phyloP scores from a whole-genome alignment of 2,888 invertebrate species.

The Pardosa pseudoannulata region DNA sequence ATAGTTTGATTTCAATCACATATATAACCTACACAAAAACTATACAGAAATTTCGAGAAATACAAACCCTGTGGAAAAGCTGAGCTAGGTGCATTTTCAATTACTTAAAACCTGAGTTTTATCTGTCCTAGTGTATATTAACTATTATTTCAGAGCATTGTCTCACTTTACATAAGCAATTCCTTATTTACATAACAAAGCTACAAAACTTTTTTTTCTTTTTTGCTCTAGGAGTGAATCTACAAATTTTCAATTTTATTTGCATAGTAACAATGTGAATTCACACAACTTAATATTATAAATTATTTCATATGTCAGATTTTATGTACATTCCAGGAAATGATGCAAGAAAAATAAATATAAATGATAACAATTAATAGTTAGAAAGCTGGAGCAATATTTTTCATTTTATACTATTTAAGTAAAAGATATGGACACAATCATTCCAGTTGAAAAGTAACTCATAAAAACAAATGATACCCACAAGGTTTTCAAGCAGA shows the following conservation, averaged over 20 bases:
- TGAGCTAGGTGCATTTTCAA: conserved; percentile 13
- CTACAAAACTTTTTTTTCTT: neutral
- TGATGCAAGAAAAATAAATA: no score
- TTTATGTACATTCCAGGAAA: no score
- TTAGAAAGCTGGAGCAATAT: neutral
- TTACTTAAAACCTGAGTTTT: conserved; percentile 8
- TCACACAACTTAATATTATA: neutral
- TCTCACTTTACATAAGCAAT: conserved; percentile 1
- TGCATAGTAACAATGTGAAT: neutral
- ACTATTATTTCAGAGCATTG: neutral
- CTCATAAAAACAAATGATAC: neutral
- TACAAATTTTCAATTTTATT: neutral
- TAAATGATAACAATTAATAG: neutral
- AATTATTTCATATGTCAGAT: no score
- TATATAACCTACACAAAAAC: no score
- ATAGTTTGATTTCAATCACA: no score
- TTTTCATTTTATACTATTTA: no score
- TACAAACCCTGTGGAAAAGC: neutral
- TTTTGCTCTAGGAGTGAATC: neutral
- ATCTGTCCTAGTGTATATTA: neutral
- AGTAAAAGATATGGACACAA: no score
- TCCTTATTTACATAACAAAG: conserved; percentile 7
- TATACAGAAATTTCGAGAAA: neutral
- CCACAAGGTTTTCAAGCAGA: neutral
- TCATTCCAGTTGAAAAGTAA: neutral